phyloP scores from a whole-genome alignment of 2,888 invertebrate species.

The Brenthis hecate region DNA sequence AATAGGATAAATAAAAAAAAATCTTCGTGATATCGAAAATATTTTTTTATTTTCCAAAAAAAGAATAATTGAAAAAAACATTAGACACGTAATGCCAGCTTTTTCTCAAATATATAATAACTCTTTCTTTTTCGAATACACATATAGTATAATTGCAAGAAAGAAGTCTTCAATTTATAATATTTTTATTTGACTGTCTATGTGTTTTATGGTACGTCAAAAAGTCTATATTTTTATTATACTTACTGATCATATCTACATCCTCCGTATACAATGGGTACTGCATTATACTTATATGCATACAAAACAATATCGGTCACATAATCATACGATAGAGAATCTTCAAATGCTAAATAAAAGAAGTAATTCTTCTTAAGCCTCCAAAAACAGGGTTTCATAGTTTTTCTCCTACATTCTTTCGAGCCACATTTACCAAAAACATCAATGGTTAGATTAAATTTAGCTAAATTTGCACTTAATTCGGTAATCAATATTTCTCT shows the following conservation, averaged over 20 bases:
- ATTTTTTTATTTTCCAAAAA: too few relatives aligned
- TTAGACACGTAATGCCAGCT: too few relatives aligned
- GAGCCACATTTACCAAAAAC: constrained; percentile 80
- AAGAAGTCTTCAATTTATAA: too few relatives aligned
- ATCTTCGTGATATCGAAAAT: too few relatives aligned
- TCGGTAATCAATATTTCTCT: constrained; percentile 58
- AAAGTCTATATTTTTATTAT: neutral
- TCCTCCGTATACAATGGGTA: constrained; percentile 86
- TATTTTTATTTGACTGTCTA: too few relatives aligned
- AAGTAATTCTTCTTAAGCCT: constrained; percentile 82
- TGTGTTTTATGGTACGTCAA: neutral
- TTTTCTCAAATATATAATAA: too few relatives aligned
- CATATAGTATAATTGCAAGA: too few relatives aligned
- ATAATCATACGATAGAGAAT: constrained; percentile 83
- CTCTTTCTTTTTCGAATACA: too few relatives aligned
- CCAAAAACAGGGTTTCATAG: constrained; percentile 60
- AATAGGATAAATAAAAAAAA: too few relatives aligned
- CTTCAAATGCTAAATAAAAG: constrained; percentile 88
- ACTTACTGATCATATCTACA: constrained; percentile 81
- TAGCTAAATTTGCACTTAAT: constrained; percentile 67
- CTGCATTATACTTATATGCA: constrained; percentile 80
- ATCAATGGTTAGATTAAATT: constrained; percentile 69
- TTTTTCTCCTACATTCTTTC: constrained; percentile 53
- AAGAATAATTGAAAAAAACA: too few relatives aligned
- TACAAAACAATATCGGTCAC: constrained; percentile 76